Evolutionary conservation across 2,113 vertebrate genomes (phyloP), one percentile per base, ranked within the genome.

Genomic region (Montifringilla adamsi): DNA sequence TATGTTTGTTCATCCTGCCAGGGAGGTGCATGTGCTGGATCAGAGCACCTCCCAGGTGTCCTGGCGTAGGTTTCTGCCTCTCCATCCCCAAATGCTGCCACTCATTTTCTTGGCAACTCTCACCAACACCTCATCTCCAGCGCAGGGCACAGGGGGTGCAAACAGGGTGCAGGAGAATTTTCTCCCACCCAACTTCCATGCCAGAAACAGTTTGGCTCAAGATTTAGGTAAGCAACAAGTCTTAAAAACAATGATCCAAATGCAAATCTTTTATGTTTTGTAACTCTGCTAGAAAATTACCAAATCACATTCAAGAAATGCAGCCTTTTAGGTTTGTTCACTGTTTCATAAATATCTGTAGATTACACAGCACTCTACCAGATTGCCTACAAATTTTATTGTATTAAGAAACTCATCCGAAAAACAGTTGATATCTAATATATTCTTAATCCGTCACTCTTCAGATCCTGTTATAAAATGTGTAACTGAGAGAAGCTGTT

Each of bases 1-100:
- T 67, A 59, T 7, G 3, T 63, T 63, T 62, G 33, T 76, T 94
- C 56, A 35, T 28, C 16, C 69, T 82, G 50, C 44, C 9, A 11
- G 60, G 81, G 76, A 84, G 52, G 69, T 81, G 49, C 17, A 0
- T 39, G 55, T 85, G 72, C 72, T 74, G 55, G 64, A 90, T 70
- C 52, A 92, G 68, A 89, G 52, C 86, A 92, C 70, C 80, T 77
- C 63, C 52, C 90, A 88, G 72, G 59, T 93, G 85, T 94, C 83
- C 81, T 89, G 76, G 60, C 52, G 76, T 93, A 84, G 47, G 23
- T 70, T 94, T 83, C 85, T 90, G 75, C 84, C 52, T 69, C 64
- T 91, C 47, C 33, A 66, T 70, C 63, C 53, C 64, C 58, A 62
- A 86, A 77, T 2, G 6, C 66, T 90, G 74, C 70, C 62, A 52